Percentiles rank a stretch among this genome's conserved stretches.
Evolutionary conservation across 2,888 invertebrate genomes (phyloP).

Genomic region (Cheilosia scutellata): DNA sequence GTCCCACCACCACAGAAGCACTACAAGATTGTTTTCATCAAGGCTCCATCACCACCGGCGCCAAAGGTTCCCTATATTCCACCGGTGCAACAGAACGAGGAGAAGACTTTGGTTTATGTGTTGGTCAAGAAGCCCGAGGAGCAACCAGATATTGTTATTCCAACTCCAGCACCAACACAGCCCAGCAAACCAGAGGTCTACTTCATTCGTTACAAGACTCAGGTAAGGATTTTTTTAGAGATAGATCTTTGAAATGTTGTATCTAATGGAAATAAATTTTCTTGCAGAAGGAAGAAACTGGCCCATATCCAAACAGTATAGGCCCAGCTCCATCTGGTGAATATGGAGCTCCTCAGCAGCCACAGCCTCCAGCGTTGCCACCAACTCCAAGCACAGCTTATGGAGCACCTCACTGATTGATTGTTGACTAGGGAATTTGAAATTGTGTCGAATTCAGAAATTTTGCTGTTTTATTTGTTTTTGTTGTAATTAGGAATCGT

Average conservation of each 20-base stretch:
- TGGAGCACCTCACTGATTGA: slow-evolving; percentile 80
- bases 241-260: not conserved
- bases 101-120: slow-evolving; percentile 90
- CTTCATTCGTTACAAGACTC: slow-evolving; percentile 91
- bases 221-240: slow-evolving; percentile 80
- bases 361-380: slow-evolving; percentile 80
- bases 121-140: slow-evolving; percentile 91
- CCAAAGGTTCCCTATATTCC: slow-evolving; percentile 87
- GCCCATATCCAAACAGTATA: slow-evolving; percentile 83
- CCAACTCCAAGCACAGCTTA: slow-evolving; percentile 83
- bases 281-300: slow-evolving; percentile 82
- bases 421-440: slow-evolving; percentile 37
- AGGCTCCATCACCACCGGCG: slow-evolving; percentile 88
- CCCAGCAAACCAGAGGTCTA: slow-evolving; percentile 91
- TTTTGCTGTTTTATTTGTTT: slow-evolving; percentile 60
- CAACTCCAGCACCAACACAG: slow-evolving; percentile 89
- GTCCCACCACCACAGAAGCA: slow-evolving; percentile 89
- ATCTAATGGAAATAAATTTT: not conserved
- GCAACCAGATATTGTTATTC: slow-evolving; percentile 88
- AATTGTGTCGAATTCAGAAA: slow-evolving; percentile 33
- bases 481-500: slow-evolving; percentile 61
- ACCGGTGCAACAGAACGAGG: slow-evolving; percentile 88
- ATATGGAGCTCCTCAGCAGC: slow-evolving; percentile 82
- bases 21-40: slow-evolving; percentile 92
- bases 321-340: slow-evolving; percentile 81